Evolutionary conservation across 2,888 invertebrate genomes (phyloP), one percentile per base, ranked within the genome.

Genomic region (Apamea sordens): DNA sequence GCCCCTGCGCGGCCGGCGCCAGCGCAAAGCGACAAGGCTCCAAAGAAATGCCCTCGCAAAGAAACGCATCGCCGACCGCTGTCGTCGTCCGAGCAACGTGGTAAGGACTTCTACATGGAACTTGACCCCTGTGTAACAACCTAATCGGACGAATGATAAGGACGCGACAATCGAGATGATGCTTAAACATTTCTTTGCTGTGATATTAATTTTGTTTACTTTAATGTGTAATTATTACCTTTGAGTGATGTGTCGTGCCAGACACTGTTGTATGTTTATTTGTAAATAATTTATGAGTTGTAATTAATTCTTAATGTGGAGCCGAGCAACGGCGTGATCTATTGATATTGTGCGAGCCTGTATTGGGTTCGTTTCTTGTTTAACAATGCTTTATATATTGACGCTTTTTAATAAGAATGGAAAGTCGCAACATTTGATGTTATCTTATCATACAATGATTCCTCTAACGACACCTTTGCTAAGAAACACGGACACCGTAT

Each of bases 161-260:
- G 73, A 83, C 82, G 88, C 88, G 88, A 85, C 72, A 74, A 78
- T 85, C 82, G 82, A 78, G 78, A 88, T 82, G 86, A 88, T 92
- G 92, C 93, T 93, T 93, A 91, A 91, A 91, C 90, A 92, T 94
- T 95, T 94, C 91, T 94, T 94, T 95, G 94, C 96, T 96, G 96
- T 96, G 96, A 96, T 96, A 96, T 94, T 95, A 93, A 91, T 94
- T 93, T 94, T 91, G 92, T 93, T 93, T 94, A 93, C 72, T 88
- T 94, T 93, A 93, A 93, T 91, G 91, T 91, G 90, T 91, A 92
- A 92, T 92, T 92, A 92, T 92, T 92, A 92, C 91, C 78, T 92
- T 91, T 92, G 92, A 92, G 88, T 92, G 90, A 92, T 90, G 92
- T 93, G 92, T 93, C 91, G 89, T 90, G 92, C 92, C 92, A 93